These are phyloP conservation scores for Panzeria rudis DNA, from an alignment of 2,888 invertebrate genomes.

Conservation along the genomic window DNA sequence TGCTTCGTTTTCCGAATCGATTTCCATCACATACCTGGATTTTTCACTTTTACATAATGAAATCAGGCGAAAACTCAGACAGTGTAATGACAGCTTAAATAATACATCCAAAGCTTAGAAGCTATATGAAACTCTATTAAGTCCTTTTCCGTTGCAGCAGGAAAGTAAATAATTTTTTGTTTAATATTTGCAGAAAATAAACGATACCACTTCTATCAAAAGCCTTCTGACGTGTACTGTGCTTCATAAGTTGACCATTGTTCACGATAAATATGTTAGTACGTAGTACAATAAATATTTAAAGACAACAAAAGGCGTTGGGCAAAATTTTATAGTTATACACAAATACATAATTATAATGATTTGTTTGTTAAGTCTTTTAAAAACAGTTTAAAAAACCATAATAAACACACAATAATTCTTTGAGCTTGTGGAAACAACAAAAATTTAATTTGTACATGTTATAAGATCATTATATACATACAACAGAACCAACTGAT, in stretches of 20 bases:
- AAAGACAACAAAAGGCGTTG: constrained; percentile 42
- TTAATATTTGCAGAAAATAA: no score
- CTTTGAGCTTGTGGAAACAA: constrained; percentile 41
- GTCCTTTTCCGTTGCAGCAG: no score
- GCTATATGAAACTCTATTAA: no score
- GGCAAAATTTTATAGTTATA: constrained; percentile 26
- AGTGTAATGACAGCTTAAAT: no score
- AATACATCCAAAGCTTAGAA: no score
- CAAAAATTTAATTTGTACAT: constrained; percentile 46
- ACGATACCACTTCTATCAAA: no score
- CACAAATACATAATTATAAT: constrained; percentile 62
- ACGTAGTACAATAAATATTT: not conserved
- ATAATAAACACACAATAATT: constrained; percentile 73
- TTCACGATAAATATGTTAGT: not conserved
- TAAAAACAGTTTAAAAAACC: constrained; percentile 72
- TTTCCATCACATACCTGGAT: no score
- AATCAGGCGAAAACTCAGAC: no score
- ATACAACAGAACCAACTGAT: constrained; percentile 35
- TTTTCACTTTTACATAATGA: no score
- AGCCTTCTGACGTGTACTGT: no score
- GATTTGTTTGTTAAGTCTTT: constrained; percentile 64
- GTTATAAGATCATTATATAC: constrained; percentile 55
- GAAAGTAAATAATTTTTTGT: no score
- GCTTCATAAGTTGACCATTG: constrained; percentile 3
- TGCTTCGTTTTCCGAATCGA: no score